A percentile compares a stretch with the other conserved stretches of the same genome.
These are phyloP conservation scores for Pseudomyrmex gracilis DNA, from an alignment of 1,140 invertebrate species.

Conservation along the genomic window DNA sequence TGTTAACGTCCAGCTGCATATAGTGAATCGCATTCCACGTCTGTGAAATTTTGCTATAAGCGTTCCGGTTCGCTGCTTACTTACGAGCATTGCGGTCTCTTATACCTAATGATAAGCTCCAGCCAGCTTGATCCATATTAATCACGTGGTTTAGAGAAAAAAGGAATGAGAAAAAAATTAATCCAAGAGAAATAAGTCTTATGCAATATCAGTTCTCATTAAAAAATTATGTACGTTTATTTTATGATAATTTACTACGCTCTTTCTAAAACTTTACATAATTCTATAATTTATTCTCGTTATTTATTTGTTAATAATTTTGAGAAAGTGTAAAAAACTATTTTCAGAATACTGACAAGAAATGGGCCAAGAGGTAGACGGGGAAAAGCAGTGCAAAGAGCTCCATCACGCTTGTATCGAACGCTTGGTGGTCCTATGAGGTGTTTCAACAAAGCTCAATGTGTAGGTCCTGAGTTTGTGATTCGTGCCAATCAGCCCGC, in stretches of 20 bases:
- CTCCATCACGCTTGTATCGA: conserved; percentile 89
- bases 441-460: conserved; percentile 84
- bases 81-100: conserved; percentile 69
- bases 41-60: conserved; percentile 68
- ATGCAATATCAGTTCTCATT: neutral
- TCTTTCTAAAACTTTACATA: neutral
- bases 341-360: conserved; percentile 77
- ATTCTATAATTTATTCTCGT: neutral
- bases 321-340: neutral
- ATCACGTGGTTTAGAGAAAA: neutral
- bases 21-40: conserved; percentile 43
- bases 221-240: neutral
- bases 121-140: conserved; percentile 31
- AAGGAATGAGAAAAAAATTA: conserved; percentile 3
- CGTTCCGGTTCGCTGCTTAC: conserved; percentile 71
- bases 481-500: conserved; percentile 88
- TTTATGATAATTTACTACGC: neutral
- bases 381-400: conserved; percentile 89
- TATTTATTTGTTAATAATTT: conserved; percentile 4
- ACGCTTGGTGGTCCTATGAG: conserved; percentile 84
- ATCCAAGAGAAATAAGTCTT: neutral
- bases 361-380: conserved; percentile 82
- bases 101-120: conserved; percentile 40
- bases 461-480: conserved; percentile 91
- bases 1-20: conserved; percentile 72